Evolutionary conservation across 2,113 vertebrate genomes (phyloP), one percentile per base, ranked within the genome.

Genomic region (Indicator indicator): DNA sequence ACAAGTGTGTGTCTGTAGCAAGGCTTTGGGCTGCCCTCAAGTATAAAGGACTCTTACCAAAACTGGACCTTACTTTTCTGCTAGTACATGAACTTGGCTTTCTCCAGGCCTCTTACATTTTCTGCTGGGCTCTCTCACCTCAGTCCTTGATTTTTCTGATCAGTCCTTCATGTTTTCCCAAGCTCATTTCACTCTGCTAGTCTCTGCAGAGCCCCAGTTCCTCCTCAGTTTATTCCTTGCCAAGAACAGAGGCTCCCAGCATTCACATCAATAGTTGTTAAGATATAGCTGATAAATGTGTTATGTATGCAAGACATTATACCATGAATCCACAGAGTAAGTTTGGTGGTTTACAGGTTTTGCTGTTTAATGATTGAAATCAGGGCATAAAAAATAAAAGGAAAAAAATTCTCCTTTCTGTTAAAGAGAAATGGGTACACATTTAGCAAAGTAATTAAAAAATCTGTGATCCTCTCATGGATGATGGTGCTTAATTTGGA

Each of bases 361-460:
- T 89, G 64, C 5, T 77, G 6, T 63, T 86, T 89, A 94, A 79
- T 69, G 36, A 55, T 91, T 12, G 55, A 60, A 83, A 73, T 63
- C 27, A 30, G 13, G 4, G 13, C 50, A 17, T 26, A 19, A 30
- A 75, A 64, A 60, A 54, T 54, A 24, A 44, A n/a, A 19, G 16
- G 74, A 44, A 78, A 80, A 77, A 48, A 52, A 21, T 32, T 7
- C 17, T 42, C 32, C 15, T 73, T 73, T 91, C 14, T 80, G 6
- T 75, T 73, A 50, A 69, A 75, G 18, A 89, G 14, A 90, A 93
- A 82, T 20, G 59, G 6, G 26, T 87, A 90, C 84, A 85, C 70
- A 90, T 79, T 92, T 87, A 87, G 16, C 32, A 77, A 92, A 87
- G 38, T 74, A 82, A 88, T 89, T 9, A 46, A 84, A 85, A 93